Conservation (phyloP, 1,140 invertebrate genomes). For the Neoseiulus cucumeris region DNA sequence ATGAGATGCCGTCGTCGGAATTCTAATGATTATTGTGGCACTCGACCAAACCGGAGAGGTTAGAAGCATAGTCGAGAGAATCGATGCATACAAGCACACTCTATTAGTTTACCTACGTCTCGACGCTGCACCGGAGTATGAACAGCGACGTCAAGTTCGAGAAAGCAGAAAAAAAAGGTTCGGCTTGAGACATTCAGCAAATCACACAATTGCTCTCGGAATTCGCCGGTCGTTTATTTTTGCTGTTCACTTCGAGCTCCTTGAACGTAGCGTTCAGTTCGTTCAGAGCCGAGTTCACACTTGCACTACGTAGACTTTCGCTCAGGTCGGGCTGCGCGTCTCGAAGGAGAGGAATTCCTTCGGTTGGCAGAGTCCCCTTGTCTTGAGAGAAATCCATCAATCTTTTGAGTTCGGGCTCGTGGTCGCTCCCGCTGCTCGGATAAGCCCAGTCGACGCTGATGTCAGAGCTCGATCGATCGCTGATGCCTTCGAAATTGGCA, state of each 20-base stretch:
- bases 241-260: background rate
- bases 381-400: background rate
- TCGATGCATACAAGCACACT: no score
- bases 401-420: background rate
- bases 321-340: background rate
- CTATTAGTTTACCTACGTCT: no score
- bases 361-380: background rate
- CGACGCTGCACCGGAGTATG: no score
- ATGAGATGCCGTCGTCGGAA: no score
- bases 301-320: background rate
- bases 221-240: background rate
- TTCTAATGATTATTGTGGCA: no score
- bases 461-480: background rate
- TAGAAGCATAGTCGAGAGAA: no score
- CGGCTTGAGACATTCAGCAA: background rate
- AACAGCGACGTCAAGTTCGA: no score
- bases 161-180: no score
- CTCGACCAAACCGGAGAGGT: no score
- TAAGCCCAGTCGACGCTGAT: background rate
- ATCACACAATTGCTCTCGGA: conserved; percentile 2
- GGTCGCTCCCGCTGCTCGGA: background rate
- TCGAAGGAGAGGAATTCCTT: background rate
- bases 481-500: background rate
- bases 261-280: background rate
- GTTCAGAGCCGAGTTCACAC: background rate